Evolutionary conservation across 1,140 invertebrate species (phyloP).

Genomic region (Melanaphis sacchari): DNA sequence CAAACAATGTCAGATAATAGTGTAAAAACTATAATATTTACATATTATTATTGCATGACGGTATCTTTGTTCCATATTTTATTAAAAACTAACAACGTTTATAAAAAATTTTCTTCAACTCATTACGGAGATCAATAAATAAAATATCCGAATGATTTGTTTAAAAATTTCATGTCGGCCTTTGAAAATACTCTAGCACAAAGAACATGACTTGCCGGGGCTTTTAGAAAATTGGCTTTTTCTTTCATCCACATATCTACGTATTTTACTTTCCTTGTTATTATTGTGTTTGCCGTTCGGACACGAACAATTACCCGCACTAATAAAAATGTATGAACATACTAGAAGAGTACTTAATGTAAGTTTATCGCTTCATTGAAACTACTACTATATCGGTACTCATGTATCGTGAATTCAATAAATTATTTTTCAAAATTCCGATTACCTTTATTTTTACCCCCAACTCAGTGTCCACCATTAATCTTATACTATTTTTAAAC

Average conservation of each 20-base stretch:
- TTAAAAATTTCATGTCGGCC: background rate
- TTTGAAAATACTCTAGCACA: background rate
- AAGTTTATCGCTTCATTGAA: conserved; percentile 1
- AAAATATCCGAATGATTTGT: conserved; percentile 27
- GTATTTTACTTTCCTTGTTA: background rate
- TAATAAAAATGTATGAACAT: background rate
- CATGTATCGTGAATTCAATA: background rate
- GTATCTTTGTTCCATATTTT: background rate
- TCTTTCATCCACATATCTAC: background rate
- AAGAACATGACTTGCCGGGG: background rate
- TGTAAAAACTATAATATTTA: background rate
- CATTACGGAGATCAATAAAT: background rate
- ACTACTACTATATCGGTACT: background rate
- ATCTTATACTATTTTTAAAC: background rate
- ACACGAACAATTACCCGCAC: background rate
- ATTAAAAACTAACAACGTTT: background rate
- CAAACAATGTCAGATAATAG: too few relatives aligned
- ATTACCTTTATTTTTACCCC: background rate
- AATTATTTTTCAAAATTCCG: background rate
- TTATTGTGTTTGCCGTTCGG: background rate
- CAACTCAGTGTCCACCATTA: background rate
- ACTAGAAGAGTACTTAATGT: background rate
- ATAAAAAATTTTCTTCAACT: background rate
- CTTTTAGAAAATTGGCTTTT: conserved; percentile 30
- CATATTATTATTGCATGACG: background rate